A percentile compares a stretch with the other conserved stretches of the same genome.
These are phyloP conservation scores for Psammodynastes pulverulentus DNA, from an alignment of 2,113 vertebrate species.

Conservation along the genomic window DNA sequence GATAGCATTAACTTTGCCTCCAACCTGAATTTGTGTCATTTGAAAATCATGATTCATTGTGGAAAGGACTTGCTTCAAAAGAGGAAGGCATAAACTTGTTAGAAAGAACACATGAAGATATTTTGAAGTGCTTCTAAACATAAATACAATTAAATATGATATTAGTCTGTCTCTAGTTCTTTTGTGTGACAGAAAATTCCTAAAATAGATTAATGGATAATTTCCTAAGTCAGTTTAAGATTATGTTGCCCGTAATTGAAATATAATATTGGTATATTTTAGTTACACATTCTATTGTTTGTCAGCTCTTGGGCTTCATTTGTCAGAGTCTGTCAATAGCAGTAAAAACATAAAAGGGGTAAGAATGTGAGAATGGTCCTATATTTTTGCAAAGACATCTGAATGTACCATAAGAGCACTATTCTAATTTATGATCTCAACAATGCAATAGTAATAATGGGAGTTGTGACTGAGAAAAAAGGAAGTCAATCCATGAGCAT, in stretches of 20 bases:
- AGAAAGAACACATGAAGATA: background rate
- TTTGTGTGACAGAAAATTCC: background rate
- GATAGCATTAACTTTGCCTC: background rate
- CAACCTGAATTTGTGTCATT: background rate
- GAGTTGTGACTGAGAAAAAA: background rate
- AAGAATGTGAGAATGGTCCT: background rate
- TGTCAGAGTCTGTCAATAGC: background rate
- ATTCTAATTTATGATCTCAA: background rate
- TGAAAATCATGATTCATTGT: no score
- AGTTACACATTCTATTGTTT: background rate
- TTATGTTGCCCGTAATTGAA: background rate
- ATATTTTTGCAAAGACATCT: background rate
- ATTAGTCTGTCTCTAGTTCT: background rate
- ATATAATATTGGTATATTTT: background rate
- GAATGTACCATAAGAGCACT: background rate
- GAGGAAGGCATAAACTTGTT: background rate
- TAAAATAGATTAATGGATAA: background rate
- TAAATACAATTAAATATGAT: background rate
- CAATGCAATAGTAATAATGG: background rate
- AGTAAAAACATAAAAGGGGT: background rate
- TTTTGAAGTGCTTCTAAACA: no score
- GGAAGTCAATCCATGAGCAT: background rate
- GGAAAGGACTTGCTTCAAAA: background rate
- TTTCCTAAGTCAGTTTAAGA: background rate
- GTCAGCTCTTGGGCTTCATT: background rate